phyloP scores from a whole-genome alignment of 2,888 invertebrate genomes.

The Caenorhabditis doughertyi region DNA sequence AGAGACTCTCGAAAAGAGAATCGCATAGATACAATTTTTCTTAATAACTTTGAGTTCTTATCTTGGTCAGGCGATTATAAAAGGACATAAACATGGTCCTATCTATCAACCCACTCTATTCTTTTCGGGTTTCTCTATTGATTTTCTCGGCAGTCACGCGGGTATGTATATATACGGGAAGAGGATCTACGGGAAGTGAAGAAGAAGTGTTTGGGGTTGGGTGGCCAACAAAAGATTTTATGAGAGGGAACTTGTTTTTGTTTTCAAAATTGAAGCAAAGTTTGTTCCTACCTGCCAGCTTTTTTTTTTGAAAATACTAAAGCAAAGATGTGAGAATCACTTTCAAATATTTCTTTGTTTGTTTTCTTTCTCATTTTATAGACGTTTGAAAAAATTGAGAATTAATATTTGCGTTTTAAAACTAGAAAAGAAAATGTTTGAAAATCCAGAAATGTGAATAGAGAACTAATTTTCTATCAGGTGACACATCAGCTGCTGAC shows the following conservation, averaged over 20 bases:
- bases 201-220: conserved; percentile 12
- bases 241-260: conserved; percentile 4
- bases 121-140: conserved; percentile 36
- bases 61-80: not conserved
- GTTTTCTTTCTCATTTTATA: not conserved
- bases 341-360: conserved; percentile 2
- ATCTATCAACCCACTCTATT: not conserved
- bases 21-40: not conserved
- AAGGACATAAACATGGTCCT: not conserved
- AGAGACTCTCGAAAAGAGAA: not conserved
- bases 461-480: not conserved
- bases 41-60: not conserved
- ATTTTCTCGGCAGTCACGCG: conserved; percentile 53
- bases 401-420: not conserved
- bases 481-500: conserved; percentile 14
- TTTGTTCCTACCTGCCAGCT: not conserved
- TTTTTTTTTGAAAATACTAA: not conserved
- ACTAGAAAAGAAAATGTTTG: not conserved
- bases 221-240: conserved; percentile 29
- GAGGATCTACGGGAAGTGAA: conserved; percentile 29
- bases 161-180: conserved; percentile 27
- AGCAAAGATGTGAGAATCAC: not conserved
- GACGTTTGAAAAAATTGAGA: not conserved
- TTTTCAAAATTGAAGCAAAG: not conserved
- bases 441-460: not conserved